These are phyloP conservation scores for Agrilus planipennis DNA, from an alignment of 1,140 invertebrate species.

Conservation along the genomic window DNA sequence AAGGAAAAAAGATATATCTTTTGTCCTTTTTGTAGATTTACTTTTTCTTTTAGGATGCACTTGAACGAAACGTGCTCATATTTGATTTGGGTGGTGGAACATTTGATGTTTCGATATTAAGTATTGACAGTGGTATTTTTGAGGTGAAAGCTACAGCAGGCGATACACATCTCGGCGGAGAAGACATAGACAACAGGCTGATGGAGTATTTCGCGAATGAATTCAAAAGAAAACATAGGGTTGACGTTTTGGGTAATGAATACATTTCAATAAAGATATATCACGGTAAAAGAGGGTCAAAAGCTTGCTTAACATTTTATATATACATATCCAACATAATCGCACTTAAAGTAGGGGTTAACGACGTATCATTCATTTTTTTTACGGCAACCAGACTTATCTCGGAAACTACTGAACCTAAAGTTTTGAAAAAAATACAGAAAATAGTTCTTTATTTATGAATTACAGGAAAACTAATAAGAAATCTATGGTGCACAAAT, in stretches of 20 bases:
- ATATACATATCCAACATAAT: too few relatives aligned
- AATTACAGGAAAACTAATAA: too few relatives aligned
- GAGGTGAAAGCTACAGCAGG: constrained; percentile 47
- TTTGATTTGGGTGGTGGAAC: constrained; percentile 45
- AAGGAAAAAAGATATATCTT: neutral
- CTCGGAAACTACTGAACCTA: too few relatives aligned
- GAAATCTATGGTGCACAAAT: too few relatives aligned
- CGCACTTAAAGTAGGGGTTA: too few relatives aligned
- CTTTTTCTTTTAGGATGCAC: constrained; percentile 43
- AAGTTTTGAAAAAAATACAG: too few relatives aligned
- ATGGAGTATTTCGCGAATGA: constrained; percentile 61
- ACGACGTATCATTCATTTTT: too few relatives aligned
- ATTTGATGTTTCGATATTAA: constrained; percentile 59
- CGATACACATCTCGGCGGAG: constrained; percentile 53
- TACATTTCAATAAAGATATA: too few relatives aligned
- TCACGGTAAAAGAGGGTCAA: too few relatives aligned
- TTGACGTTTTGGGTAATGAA: constrained; percentile 14
- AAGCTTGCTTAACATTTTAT: too few relatives aligned
- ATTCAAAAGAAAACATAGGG: constrained; percentile 37
- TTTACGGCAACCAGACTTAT: too few relatives aligned
- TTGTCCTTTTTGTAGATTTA: constrained; percentile 44
- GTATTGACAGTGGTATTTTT: constrained; percentile 51
- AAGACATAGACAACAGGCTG: constrained; percentile 71
- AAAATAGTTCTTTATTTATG: too few relatives aligned
- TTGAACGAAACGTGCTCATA: constrained; percentile 43